phyloP scores from a whole-genome alignment of 2,888 invertebrate genomes.

The Lasioglossum villosulum region DNA sequence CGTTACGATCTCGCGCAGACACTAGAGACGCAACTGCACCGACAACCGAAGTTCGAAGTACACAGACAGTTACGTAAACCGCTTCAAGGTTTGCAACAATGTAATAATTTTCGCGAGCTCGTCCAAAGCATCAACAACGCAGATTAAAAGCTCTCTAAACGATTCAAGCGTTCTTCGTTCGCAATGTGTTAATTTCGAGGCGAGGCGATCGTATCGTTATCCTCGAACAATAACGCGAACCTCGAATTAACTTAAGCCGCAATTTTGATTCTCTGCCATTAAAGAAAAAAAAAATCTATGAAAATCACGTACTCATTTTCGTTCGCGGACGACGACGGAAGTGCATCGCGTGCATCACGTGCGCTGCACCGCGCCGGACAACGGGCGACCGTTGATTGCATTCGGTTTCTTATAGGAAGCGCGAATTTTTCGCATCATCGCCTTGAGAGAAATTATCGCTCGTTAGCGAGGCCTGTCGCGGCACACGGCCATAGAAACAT shows the following conservation, averaged over 20 bases:
- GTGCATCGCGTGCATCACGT: not conserved
- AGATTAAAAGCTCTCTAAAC: not conserved
- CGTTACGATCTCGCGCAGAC: not conserved
- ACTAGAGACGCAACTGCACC: not conserved
- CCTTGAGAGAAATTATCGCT: slow-evolving; percentile 58
- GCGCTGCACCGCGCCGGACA: not conserved
- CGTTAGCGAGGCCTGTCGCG: slow-evolving; percentile 23
- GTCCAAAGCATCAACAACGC: not conserved
- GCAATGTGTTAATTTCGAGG: slow-evolving; percentile 7
- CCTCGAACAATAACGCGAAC: not conserved
- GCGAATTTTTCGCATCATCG: slow-evolving; percentile 48
- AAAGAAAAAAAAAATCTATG: not conserved
- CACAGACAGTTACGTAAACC: not conserved
- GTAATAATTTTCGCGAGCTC: not conserved
- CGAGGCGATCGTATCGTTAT: not conserved
- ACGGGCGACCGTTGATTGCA: not conserved
- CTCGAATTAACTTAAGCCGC: not conserved
- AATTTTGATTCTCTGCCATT: not conserved
- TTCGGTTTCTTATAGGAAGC: slow-evolving; percentile 31
- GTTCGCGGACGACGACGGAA: not conserved
- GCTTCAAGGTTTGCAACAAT: not conserved
- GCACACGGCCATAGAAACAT: slow-evolving; percentile 53
- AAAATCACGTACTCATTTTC: not conserved
- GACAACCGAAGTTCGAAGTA: not conserved
- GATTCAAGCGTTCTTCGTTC: not conserved